Conservation (phyloP, 2,888 invertebrate genomes). For the Nephrotoma flavescens region DNA sequence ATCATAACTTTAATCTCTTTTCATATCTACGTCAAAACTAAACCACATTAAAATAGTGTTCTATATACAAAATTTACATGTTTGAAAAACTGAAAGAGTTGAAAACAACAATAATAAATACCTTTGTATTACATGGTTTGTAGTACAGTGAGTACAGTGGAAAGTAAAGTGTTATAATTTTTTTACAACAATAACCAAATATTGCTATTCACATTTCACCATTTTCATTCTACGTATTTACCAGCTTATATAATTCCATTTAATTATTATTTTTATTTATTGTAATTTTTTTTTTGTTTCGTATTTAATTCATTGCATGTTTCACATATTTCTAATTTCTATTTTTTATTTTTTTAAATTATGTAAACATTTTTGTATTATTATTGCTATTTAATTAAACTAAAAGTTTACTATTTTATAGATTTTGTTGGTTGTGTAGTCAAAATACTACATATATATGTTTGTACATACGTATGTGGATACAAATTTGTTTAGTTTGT, state of each 20-base stretch:
- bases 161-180: background rate
- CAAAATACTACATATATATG: background rate
- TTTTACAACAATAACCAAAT: background rate
- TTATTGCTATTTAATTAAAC: background rate
- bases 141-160: background rate
- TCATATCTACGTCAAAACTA: background rate
- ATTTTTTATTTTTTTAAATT: background rate
- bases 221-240: background rate
- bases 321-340: background rate
- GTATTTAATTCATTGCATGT: background rate
- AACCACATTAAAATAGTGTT: too few species aligned
- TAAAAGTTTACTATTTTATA: background rate
- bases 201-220: background rate
- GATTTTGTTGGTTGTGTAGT: background rate
- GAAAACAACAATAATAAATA: background rate
- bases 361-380: background rate
- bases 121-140: background rate
- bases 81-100: background rate
- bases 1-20: background rate
- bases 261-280: background rate
- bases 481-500: too few species aligned
- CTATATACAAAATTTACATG: background rate
- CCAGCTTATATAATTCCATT: background rate
- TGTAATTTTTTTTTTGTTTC: background rate
- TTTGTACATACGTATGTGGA: background rate